Evolutionary conservation across 2,797 vertebrate genomes (phyloP).

Genomic region (Semaprochilodus insignis): DNA sequence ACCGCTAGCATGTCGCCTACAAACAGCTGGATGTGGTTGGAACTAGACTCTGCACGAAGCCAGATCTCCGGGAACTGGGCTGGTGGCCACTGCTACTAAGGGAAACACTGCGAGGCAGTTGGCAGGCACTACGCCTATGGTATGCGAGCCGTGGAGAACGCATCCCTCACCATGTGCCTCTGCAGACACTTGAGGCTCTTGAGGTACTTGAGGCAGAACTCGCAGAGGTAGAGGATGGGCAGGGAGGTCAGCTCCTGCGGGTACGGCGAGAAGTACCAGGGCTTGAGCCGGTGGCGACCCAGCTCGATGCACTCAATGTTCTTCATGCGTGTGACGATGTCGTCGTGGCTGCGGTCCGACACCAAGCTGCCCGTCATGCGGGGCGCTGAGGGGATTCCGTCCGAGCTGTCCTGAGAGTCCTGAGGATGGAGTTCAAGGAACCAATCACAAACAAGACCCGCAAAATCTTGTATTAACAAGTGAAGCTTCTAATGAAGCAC

Average conservation of each 20-base stretch:
- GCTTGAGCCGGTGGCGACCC: constrained; percentile 93
- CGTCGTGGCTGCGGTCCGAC: constrained; percentile 94
- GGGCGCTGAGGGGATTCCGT: constrained; percentile 90
- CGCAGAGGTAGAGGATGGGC: constrained; percentile 96
- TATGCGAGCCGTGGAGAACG: no score
- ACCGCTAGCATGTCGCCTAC: no score
- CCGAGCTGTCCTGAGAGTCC: constrained; percentile 97
- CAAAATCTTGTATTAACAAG: neutral
- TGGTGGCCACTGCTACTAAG: no score
- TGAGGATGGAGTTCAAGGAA: constrained; percentile 54
- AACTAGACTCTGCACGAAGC: no score
- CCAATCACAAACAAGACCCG: neutral
- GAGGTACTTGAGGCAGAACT: constrained; percentile 98
- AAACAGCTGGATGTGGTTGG: no score
- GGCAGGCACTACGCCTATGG: no score
- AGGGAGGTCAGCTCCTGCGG: constrained; percentile 92
- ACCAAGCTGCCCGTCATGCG: constrained; percentile 96
- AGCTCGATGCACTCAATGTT: constrained; percentile 97
- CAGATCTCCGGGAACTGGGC: no score
- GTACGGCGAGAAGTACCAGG: constrained; percentile 98
- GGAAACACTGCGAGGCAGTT: no score
- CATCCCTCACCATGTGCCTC: constrained; percentile 88
- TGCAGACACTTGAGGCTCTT: constrained; percentile 98
- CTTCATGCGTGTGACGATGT: constrained; percentile 97
- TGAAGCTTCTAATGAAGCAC: neutral